Base-by-base conservation (phyloP, 2,113 vertebrate genomes). In the Hyla sarda region DNA sequence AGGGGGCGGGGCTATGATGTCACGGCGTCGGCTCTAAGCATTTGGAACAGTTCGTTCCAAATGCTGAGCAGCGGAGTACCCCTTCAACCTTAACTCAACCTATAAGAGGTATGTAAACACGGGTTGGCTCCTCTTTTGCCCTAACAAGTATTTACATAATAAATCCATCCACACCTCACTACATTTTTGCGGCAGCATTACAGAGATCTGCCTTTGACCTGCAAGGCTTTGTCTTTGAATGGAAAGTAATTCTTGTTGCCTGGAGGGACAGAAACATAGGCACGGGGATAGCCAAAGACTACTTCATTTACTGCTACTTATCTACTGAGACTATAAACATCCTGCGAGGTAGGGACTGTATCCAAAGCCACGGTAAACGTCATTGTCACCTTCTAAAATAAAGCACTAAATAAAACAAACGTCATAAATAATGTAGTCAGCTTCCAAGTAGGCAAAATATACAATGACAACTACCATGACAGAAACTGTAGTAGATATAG, bases 201-300 rank as follows among this genome's bases (percentile, higher is more conserved):
- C 30, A 28, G 23, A 34, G 77, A 80, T 62, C 52, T 58, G 32
- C 9, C 50, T 60, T 14, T 79, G 76, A 79, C 76, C 54, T 25
- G 23, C 54, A 60, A 45, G 23, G 14, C 54, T 41, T 25, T 62
- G 52, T 58, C 30, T 62, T 60, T 80, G 34, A 54, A 45, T 17
- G 41, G 19, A 79, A 34, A 37, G 76, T 5, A 8, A 21, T 16
- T 30, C 32, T 37, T 58, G 76, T 65, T 48, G 58, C 79, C 79
- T 65, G 37, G 23, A 48, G 37, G 60, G 9, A 69, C 21, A 32
- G 25, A 67, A 48, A 67, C n/a, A 82, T 67, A 21, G 23, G 19
- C 16, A 67, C 62, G 23, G 34, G 11, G 60, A 62, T 25, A 62
- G 16, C 30, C 34, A 34, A n/a, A 10, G 23, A 41, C 37, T 60